Conservation (phyloP, 1,140 invertebrate genomes). For the Solenopsis invicta region DNA sequence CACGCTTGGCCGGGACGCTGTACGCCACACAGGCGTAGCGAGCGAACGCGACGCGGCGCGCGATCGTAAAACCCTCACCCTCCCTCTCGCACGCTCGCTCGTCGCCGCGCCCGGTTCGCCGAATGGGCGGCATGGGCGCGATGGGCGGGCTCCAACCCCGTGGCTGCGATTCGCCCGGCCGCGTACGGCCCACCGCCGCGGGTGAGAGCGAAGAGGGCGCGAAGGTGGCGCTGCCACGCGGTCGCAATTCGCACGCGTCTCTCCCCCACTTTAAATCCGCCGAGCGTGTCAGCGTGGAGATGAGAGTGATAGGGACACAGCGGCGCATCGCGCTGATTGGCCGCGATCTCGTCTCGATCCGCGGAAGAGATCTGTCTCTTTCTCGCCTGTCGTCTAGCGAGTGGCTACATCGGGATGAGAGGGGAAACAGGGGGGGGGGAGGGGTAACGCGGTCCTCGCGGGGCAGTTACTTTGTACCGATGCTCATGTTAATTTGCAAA, state of each 20-base stretch:
- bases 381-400: conserved; percentile 7
- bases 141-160: conserved; percentile 10
- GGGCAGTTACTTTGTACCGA: conserved; percentile 37
- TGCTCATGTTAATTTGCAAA: conserved; percentile 16
- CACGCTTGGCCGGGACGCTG: conserved; percentile 6
- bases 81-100: too few species aligned
- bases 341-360: conserved; percentile 43
- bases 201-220: background rate
- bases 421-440: too few species aligned
- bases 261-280: conserved; percentile 35
- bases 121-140: conserved; percentile 43
- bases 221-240: conserved; percentile 59
- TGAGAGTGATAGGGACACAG: conserved; percentile 30
- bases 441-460: background rate
- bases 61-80: conserved; percentile 17
- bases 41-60: background rate
- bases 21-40: conserved; percentile 23
- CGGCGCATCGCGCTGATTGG: conserved; percentile 62
- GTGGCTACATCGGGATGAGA: background rate
- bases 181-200: conserved; percentile 41
- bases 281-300: conserved; percentile 33
- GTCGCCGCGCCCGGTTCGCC: background rate
- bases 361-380: conserved; percentile 43
- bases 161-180: conserved; percentile 58
- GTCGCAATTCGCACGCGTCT: conserved; percentile 46